Percentiles rank a stretch among this genome's conserved stretches.
These are phyloP conservation scores for Drosophila funebris DNA, from an alignment of 1,140 invertebrate species.

Conservation along the genomic window DNA sequence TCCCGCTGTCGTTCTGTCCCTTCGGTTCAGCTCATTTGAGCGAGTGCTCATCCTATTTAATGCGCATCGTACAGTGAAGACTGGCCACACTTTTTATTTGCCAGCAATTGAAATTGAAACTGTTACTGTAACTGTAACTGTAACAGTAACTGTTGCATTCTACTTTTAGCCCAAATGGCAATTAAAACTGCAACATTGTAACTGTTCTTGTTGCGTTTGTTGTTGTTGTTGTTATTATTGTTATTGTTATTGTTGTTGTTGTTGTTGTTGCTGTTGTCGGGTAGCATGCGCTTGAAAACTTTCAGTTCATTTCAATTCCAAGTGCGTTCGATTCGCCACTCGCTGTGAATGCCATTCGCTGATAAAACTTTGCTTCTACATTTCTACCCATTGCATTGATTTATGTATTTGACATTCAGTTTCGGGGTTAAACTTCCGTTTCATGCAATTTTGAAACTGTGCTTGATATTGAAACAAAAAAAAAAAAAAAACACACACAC, in stretches of 20 bases:
- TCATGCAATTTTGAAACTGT: neutral
- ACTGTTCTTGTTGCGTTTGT: neutral
- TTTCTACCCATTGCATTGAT: conserved; percentile 6
- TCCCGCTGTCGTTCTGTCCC: neutral
- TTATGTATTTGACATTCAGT: conserved; percentile 24
- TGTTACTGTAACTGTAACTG: neutral
- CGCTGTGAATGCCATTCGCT: neutral
- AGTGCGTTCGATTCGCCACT: conserved; percentile 30
- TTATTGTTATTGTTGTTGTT: neutral
- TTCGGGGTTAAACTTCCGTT: conserved; percentile 12
- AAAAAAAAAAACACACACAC: neutral
- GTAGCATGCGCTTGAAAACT: conserved; percentile 21
- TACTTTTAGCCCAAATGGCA: conserved; percentile 26
- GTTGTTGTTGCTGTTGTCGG: neutral
- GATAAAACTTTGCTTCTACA: conserved; percentile 17
- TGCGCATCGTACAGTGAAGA: conserved; percentile 2
- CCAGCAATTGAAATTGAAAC: neutral
- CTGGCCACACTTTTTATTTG: conserved; percentile 1
- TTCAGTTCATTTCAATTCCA: conserved; percentile 32
- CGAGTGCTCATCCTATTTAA: conserved; percentile 19
- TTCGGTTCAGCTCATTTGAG: conserved; percentile 41
- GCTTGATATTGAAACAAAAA: conserved; percentile 5
- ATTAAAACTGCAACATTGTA: conserved; percentile 37
- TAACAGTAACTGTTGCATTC: conserved; percentile 34
- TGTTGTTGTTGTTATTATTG: conserved; percentile 1